phyloP scores from a whole-genome alignment of 2,797 vertebrate species.

The Anisognathus igniventris region DNA sequence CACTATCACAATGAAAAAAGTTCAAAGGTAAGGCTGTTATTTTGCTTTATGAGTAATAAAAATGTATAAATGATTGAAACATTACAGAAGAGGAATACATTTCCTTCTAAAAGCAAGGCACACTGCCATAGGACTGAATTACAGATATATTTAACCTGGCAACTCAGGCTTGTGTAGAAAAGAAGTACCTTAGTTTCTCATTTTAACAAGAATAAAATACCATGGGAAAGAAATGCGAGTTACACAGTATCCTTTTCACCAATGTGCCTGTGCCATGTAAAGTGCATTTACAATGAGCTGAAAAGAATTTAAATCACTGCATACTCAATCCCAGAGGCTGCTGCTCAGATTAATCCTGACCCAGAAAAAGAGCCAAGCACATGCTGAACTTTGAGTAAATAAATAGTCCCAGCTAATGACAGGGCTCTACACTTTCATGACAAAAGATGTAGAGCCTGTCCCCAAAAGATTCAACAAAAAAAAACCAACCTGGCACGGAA shows the following conservation, averaged over 20 bases:
- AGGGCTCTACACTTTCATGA: neutral
- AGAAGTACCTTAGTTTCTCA: slow-evolving; percentile 16
- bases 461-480: neutral
- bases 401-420: neutral
- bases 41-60: slow-evolving; percentile 34
- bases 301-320: neutral
- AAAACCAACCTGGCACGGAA: accelerated
- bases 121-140: neutral
- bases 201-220: slow-evolving; percentile 24
- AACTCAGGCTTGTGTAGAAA: neutral
- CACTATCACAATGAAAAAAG: neutral
- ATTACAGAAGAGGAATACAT: neutral
- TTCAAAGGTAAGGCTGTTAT: neutral
- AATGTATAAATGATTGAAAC: neutral
- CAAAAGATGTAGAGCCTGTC: neutral
- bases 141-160: neutral
- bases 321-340: neutral
- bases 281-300: neutral
- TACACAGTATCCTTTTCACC: neutral
- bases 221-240: neutral
- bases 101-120: neutral
- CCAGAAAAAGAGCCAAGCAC: neutral
- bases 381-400: neutral
- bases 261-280: neutral
- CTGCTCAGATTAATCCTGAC: neutral